Conservation (phyloP, 1,140 invertebrate species). For the Linepithema humile region DNA sequence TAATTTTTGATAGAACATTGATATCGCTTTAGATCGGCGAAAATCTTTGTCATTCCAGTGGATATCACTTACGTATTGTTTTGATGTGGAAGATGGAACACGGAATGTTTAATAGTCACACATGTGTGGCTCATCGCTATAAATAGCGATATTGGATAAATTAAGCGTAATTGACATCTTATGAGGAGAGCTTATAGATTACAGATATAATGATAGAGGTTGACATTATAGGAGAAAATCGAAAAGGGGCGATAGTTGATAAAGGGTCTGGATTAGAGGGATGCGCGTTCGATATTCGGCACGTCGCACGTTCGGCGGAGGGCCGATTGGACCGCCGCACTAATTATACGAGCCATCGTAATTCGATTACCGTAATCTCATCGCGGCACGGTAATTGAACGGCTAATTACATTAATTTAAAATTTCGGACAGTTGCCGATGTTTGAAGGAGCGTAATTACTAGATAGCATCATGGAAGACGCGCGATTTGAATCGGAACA, state of each 20-base stretch:
- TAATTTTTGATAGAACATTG: background rate
- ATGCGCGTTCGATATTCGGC: constrained; percentile 43
- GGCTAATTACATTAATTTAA: constrained; percentile 81
- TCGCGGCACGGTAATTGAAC: constrained; percentile 77
- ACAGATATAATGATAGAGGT: background rate
- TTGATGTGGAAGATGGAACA: background rate
- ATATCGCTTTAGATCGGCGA: background rate
- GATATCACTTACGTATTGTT: background rate
- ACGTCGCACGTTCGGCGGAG: constrained; percentile 28
- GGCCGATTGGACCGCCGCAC: constrained; percentile 48
- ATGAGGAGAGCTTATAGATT: background rate
- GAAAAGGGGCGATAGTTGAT: constrained; percentile 11
- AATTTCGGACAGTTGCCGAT: constrained; percentile 76
- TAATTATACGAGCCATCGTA: constrained; percentile 78
- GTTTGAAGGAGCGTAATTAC: constrained; percentile 75
- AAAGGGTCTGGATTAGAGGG: constrained; percentile 48
- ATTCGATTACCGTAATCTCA: constrained; percentile 81
- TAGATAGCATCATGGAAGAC: constrained; percentile 67
- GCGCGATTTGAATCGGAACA: background rate
- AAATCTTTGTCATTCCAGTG: background rate
- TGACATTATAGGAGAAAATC: background rate
- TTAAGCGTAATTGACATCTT: background rate
- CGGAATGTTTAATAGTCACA: background rate
- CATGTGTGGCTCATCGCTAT: background rate
- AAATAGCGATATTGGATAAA: background rate